Evolutionary conservation across 2,113 vertebrate species (phyloP), one percentile per base, ranked within the genome.

Genomic region (Pomatorhinus ruficollis): DNA sequence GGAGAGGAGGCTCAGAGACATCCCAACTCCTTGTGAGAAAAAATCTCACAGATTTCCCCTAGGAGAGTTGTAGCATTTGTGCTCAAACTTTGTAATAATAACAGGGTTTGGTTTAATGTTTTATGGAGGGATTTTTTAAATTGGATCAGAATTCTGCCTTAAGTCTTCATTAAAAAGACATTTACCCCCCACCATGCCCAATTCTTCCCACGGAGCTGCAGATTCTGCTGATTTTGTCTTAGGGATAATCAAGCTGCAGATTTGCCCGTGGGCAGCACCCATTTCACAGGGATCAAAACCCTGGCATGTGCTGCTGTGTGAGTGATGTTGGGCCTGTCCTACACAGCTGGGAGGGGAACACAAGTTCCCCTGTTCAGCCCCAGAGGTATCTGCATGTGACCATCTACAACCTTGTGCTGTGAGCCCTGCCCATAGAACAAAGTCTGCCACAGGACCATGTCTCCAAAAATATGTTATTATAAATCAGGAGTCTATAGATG

Each of bases 81-180:
- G 42, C 70, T 85, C 37, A 65, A 79, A 82, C 49, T 87, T 64
- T 19, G 12, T 44, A 74, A 63, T 35, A 70, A 50, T 74, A 70
- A 35, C 0, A 0, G 24, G 7, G 28, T 77, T 88, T 74, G 57
- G 16, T 50, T 94, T 76, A 89, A 85, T 83, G 52, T 66, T 72
- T 90, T 63, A 63, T 70, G 9, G 59, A 72, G 35, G 39, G 37
- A 39, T 88, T 68, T 66, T 69, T 90, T 68, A 24, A 21, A 87
- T 70, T 89, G 87, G 39, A 89, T 81, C 24, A 45, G 35, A 81
- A 78, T 75, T 91, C 53, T 53, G 57, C 84, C 78, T 87, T 35
- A 93, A 87, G 40, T 64, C 72, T 79, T 85, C 70, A 94, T 93
- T 91, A 89, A 87, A 83, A 96, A 68, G 10, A 23, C 47, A 66